Conservation (phyloP, 2,797 vertebrate genomes). For the Cygnus olor region DNA sequence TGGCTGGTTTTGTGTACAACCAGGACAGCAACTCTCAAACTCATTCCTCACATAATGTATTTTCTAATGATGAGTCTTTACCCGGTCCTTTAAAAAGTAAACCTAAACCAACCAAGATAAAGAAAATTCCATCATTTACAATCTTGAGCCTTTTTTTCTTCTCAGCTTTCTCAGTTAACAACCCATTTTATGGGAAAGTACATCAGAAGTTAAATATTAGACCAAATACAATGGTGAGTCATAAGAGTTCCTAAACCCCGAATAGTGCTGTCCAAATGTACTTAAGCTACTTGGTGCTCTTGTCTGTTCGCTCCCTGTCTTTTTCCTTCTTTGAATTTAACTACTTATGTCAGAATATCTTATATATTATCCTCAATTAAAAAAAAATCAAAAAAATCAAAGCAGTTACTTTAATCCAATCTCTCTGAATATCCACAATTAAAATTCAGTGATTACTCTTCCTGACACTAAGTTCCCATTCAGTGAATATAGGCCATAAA, state of each 20-base stretch:
- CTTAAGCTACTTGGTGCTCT: neutral
- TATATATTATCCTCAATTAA: neutral
- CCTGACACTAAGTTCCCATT: neutral
- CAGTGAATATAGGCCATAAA: neutral
- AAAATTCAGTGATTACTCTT: neutral
- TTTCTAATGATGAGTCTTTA: neutral
- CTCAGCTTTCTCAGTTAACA: neutral
- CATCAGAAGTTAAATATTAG: neutral
- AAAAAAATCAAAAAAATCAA: neutral
- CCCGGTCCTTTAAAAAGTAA: neutral
- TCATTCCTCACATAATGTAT: neutral
- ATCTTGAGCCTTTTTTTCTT: neutral
- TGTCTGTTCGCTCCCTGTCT: neutral
- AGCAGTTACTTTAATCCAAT: neutral
- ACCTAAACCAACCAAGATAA: neutral
- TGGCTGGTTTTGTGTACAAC: neutral
- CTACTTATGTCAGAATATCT: neutral
- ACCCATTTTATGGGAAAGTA: neutral
- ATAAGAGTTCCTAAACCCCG: neutral
- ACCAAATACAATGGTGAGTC: neutral
- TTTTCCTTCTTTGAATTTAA: neutral
- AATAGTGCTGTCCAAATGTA: neutral
- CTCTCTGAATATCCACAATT: neutral
- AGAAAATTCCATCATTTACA: neutral
- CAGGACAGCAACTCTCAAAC: neutral